These are phyloP conservation scores for Dryococelus australis DNA, from an alignment of 2,888 invertebrate genomes.

Conservation along the genomic window DNA sequence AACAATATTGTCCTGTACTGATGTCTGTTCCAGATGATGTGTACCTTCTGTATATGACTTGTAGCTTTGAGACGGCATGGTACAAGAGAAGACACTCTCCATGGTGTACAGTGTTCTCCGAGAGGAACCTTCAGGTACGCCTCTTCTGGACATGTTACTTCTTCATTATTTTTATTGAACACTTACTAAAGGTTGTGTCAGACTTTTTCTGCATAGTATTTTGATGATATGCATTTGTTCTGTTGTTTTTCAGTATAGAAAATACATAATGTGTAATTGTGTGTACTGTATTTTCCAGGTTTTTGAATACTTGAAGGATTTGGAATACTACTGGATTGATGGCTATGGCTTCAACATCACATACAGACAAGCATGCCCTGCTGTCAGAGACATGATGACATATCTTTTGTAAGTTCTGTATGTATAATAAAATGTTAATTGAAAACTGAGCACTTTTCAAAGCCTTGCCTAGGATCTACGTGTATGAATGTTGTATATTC, in stretches of 20 bases:
- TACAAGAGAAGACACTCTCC: slow-evolving; percentile 69
- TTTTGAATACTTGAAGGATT: slow-evolving; percentile 78
- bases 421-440: too few species aligned
- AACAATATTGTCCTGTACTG: background rate
- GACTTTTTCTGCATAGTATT: too few species aligned
- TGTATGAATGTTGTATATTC: too few species aligned
- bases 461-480: too few species aligned
- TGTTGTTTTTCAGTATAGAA: too few species aligned
- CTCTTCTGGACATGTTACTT: too few species aligned
- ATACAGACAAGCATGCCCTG: slow-evolving; percentile 77
- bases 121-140: slow-evolving; percentile 64
- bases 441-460: too few species aligned
- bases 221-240: too few species aligned
- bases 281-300: slow-evolving; percentile 60
- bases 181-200: too few species aligned
- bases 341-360: slow-evolving; percentile 81
- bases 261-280: background rate
- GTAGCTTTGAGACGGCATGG: slow-evolving; percentile 88
- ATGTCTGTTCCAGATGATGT: slow-evolving; percentile 62
- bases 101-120: slow-evolving; percentile 80
- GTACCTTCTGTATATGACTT: slow-evolving; percentile 73
- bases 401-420: slow-evolving; percentile 67
- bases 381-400: slow-evolving; percentile 73
- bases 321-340: slow-evolving; percentile 83
- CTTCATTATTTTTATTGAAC: too few species aligned